Evolutionary conservation across 2,113 vertebrate genomes (phyloP).

Genomic region (Dryoscopus gambensis): DNA sequence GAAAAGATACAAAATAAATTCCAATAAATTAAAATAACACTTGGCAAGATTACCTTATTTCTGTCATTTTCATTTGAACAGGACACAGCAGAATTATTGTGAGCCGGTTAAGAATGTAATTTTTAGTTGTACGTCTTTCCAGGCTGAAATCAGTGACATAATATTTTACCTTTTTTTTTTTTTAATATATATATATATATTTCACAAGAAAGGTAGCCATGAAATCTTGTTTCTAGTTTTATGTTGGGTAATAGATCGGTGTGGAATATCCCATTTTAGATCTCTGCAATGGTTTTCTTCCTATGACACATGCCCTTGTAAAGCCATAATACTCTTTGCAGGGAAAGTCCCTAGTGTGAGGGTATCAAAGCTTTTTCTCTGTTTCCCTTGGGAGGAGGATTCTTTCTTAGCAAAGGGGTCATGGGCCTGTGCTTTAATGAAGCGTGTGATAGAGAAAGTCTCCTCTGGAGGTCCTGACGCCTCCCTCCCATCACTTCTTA

Average conservation of each 20-base stretch:
- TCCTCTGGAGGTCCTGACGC: neutral
- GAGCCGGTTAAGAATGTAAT: neutral
- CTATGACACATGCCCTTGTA: neutral
- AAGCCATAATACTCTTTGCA: neutral
- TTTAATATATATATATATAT: too few species aligned
- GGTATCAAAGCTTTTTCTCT: neutral
- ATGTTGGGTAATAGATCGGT: neutral
- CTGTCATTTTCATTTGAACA: neutral
- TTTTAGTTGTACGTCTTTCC: neutral
- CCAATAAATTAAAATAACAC: neutral
- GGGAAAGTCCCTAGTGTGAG: too few species aligned
- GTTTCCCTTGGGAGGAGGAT: neutral
- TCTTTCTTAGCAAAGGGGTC: neutral
- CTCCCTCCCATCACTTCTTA: neutral
- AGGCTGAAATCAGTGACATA: neutral
- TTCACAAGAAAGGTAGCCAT: neutral
- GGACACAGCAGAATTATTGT: neutral
- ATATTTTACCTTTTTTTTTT: neutral
- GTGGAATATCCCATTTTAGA: neutral
- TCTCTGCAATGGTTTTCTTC: neutral
- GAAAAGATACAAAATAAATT: neutral
- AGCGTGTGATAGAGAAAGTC: neutral
- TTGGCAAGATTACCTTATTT: neutral
- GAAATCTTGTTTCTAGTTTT: neutral
- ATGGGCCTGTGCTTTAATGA: neutral